Base-by-base conservation (phyloP, 1,140 invertebrate genomes). In the Musca domestica region DNA sequence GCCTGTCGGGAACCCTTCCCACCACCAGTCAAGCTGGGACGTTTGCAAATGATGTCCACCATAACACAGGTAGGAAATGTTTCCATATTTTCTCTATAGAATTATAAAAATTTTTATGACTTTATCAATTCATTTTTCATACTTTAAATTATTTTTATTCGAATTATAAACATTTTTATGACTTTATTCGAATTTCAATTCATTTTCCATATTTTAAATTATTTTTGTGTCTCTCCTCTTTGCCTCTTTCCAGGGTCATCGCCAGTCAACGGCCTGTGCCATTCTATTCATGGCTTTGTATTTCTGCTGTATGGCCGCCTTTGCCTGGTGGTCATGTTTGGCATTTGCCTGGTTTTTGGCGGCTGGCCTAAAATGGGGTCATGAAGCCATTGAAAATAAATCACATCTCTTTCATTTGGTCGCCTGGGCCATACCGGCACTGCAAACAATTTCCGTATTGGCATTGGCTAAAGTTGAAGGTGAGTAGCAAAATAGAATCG, bases 301-400 rank as follows among this genome's bases (percentile, higher is more conserved):
- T 83, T 99, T 98, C 84, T 99, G 98, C 82, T 92, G 92, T 77
- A 98, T 98, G 93, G 94, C 97, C 2, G 95, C 93, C 23, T 95
- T 93, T 74, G 95, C 99, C 72, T 95, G 93, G 97, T 99, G 97
- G 96, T 95, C 99, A 6, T 91, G 98, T 72, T 85, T 99, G 68
- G 96, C 96, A 7, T 85, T 99, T 22, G 97, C 97, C 14, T 99
- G 98, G 98, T 99, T 98, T 83, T 85, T 99, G 74, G 95, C 96
- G 46, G 96, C 97, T 66, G 96, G 95, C n/a, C 87, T 98, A 66
- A 98, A 99, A 85, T 99, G 98, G 98, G 96, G 96, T 17, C 95
- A 98, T 82, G 98, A 99, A 86, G 96, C 97, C 15, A 98, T 99
- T 76, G 96, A 98, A 85, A 93, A 94, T 48, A 95, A 98, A 83